Base-by-base conservation (phyloP, 2,113 vertebrate species). In the Terrapene triunguis region DNA sequence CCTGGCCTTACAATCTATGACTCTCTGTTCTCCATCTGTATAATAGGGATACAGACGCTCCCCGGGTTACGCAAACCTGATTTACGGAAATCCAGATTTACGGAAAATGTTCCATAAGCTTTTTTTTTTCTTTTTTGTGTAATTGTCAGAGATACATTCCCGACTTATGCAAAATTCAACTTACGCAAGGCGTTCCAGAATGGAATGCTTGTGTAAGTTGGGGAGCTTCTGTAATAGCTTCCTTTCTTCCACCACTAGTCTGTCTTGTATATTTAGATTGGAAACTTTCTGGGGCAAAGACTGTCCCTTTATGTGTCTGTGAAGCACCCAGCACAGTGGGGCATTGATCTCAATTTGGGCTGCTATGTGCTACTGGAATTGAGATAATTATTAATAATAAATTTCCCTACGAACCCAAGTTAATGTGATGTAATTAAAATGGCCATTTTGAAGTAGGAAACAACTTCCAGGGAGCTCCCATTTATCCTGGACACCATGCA, bases 351-450 rank as follows among this genome's bases (percentile, higher is more conserved):
- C 90, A 59, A 7, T 25, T 69, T 35, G 62, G 80, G 16, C 10
- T 88, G 11, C 22, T 80, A 21, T 9, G 35, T 1, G 0, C 62
- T 80, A 1, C 22, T 48, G 69, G 8, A 87, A 79, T 53, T 42
- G 5, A 81, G 78, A 92, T 54, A 14, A 0, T 0, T 53, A 0
- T 0, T 29, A 19, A 69, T 35, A 19, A n/a, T 16, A 65, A 14
- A 35, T n/a, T 69, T 69, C 62, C 35, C 32, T n/a, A 69, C 35
- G 32, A 69, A n/a, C 17, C 62, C 21, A 69, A 69, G 17, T 69
- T 69, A n/a, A 69, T 69, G 16, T 19, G 62, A 69, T n/a, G 35
- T n/a, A 19, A 35, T 69, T 35, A n/a, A 69, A 69, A n/a, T 10
- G 32, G 35, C 32, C 35, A n/a, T 69, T n/a, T 19, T 69, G 16